Percentiles rank a stretch among this genome's conserved stretches.
Evolutionary conservation across 2,113 vertebrate genomes (phyloP).

Genomic region (Strix aluco): DNA sequence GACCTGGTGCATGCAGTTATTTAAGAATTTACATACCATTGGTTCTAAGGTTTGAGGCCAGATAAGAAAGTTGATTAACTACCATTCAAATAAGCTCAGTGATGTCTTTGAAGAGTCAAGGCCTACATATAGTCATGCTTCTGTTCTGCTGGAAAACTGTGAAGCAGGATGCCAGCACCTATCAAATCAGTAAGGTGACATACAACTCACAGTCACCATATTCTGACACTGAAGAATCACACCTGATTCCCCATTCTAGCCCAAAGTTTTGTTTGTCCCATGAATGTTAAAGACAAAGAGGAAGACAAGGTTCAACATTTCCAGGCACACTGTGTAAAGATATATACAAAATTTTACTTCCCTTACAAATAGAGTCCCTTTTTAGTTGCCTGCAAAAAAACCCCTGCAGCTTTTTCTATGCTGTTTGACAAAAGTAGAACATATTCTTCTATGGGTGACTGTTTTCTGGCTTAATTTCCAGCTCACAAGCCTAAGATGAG

Average conservation of each 20-base stretch:
- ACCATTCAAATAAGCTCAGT: not conserved
- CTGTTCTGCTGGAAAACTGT: not conserved
- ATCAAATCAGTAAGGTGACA: not conserved
- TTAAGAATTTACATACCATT: constrained; percentile 14
- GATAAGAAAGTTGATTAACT: constrained; percentile 44
- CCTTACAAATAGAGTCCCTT: not conserved
- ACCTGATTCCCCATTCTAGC: not conserved
- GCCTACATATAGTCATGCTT: not conserved
- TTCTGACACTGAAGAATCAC: not conserved
- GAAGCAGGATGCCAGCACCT: not conserved
- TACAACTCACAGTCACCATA: not conserved
- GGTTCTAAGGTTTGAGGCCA: constrained; percentile 42
- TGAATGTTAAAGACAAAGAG: not conserved
- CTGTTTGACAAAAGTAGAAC: not conserved
- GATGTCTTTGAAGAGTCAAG: constrained; percentile 22
- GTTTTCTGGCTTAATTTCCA: constrained; percentile 34
- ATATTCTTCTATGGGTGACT: not conserved
- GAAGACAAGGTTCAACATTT: not conserved
- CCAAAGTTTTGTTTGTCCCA: not conserved
- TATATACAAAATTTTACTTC: not conserved
- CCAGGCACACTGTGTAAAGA: not conserved
- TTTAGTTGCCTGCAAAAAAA: not conserved
- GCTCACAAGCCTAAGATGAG: not conserved
- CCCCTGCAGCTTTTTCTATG: not conserved
- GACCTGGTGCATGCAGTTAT: constrained; percentile 21